Percentiles rank a stretch among this genome's conserved stretches.
Conservation (phyloP, 23 tunicate genomes). For the Halocynthia roretzi region DNA sequence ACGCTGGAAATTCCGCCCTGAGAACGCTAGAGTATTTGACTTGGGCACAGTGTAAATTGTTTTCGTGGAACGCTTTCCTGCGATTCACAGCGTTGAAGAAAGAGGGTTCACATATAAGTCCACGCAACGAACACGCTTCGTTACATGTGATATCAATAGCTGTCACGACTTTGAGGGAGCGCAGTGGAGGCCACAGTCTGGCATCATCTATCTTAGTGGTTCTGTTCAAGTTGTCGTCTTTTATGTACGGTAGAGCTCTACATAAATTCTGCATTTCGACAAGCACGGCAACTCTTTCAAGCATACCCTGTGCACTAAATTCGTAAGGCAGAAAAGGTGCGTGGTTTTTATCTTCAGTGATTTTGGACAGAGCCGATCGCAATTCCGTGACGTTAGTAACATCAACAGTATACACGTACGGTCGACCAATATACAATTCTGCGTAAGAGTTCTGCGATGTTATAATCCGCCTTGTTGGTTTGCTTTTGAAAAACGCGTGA, state of each 20-base stretch:
- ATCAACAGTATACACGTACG: slow-evolving; percentile 62
- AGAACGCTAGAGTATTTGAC: slow-evolving; percentile 1
- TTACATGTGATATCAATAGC: too few species aligned
- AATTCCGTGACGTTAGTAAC: slow-evolving; percentile 36
- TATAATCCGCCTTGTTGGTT: slow-evolving; percentile 55
- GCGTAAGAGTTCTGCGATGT: slow-evolving; percentile 80
- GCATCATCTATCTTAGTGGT: neutral
- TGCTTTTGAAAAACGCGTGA: slow-evolving; percentile 7
- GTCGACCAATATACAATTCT: slow-evolving; percentile 59
- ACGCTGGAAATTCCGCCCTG: slow-evolving; percentile 51
- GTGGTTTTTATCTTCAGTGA: neutral
- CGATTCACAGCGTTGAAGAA: slow-evolving; percentile 55
- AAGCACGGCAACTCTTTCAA: slow-evolving; percentile 50
- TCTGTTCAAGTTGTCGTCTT: too few species aligned
- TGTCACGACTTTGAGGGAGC: slow-evolving; percentile 11
- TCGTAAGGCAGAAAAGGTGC: slow-evolving; percentile 56
- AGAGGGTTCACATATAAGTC: slow-evolving; percentile 74
- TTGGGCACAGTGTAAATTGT: slow-evolving; percentile 30
- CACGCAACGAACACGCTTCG: neutral
- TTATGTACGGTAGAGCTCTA: neutral
- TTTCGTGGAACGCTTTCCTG: slow-evolving; percentile 25
- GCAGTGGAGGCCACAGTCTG: slow-evolving; percentile 52
- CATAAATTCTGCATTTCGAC: slow-evolving; percentile 87
- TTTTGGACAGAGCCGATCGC: slow-evolving; percentile 23
- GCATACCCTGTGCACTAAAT: slow-evolving; percentile 69